A percentile compares a stretch with the other conserved stretches of the same genome.
Evolutionary conservation across 2,888 invertebrate genomes (phyloP).

Genomic region (Strigamia crassipes): DNA sequence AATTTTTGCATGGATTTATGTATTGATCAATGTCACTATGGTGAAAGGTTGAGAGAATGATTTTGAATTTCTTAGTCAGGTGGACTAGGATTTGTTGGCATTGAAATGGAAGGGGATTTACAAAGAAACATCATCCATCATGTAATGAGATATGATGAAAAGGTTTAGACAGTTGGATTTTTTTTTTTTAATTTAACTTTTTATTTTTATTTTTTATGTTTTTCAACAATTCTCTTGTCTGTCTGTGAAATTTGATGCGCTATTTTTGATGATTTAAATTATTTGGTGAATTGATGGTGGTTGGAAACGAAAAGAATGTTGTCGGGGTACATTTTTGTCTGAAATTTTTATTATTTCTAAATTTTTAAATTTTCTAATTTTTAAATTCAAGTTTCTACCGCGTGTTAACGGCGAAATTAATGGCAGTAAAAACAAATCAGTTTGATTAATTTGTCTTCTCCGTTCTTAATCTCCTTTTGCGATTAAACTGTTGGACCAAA

Average conservation of each 20-base stretch:
- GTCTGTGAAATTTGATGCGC: neutral
- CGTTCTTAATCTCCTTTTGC: neutral
- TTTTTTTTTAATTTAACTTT: neutral
- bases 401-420: neutral
- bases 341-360: neutral
- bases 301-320: conserved; percentile 32
- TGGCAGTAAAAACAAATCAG: neutral
- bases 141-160: conserved; percentile 19
- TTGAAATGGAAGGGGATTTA: neutral
- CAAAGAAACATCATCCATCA: conserved; percentile 32
- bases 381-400: neutral
- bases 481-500: neutral
- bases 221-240: neutral
- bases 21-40: neutral
- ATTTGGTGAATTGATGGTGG: neutral
- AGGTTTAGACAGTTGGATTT: neutral
- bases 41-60: neutral
- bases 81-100: conserved; percentile 13
- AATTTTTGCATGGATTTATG: neutral
- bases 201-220: neutral
- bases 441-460: neutral
- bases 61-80: neutral
- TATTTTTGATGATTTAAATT: conserved; percentile 14
- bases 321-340: neutral
- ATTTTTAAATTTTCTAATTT: neutral